Evolutionary conservation across 2,888 invertebrate genomes (phyloP), one percentile per base, ranked within the genome.

Genomic region (Cacoxenus indagator): DNA sequence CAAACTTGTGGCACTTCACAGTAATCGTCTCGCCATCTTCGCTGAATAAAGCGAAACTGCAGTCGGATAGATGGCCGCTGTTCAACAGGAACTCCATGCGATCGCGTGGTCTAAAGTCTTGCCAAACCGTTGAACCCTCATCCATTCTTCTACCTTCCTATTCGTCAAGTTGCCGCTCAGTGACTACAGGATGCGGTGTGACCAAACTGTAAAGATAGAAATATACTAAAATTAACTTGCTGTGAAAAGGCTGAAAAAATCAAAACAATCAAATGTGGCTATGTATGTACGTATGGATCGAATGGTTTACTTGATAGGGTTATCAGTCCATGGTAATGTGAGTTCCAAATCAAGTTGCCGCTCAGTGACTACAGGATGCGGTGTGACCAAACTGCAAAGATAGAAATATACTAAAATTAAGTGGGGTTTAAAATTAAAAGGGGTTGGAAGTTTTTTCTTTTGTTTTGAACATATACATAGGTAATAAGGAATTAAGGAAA

Each of bases 1-100:
- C 61, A 68, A 77, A 78, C 54, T 78, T 76, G 5, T 77, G 76
- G 4, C 75, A 77, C n/a, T 74, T 74, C 4, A 77, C n/a, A 0
- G 65, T 27, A 4, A 73, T 54, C 27, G 68, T 73, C 9, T 73
- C 3, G 2, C 70, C 75, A 5, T 70, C 68, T 1, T 70, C 68
- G 22, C 69, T 69, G 22, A 45, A 74, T 2, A 78, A 67, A 8
- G 72, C 45, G 29, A 77, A 77, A 6, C 76, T 77, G 37, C 76
- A 77, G 37, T 77, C 76, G 11, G 76, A 76, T 46, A 77, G 64
- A 43, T 78, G 78, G 1, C 76, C 76, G 1, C 73, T 70, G 0
- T 5, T 67, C 1, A 77, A 57, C 51, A 77, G 66, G 65, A 78
- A 59, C 17, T 74, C 55, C 76, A 77, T 78, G 29, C 76, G 78